Percentiles rank a stretch among this genome's conserved stretches.
Conservation (phyloP, 1,140 invertebrate genomes). For the Heliothis virescens region DNA sequence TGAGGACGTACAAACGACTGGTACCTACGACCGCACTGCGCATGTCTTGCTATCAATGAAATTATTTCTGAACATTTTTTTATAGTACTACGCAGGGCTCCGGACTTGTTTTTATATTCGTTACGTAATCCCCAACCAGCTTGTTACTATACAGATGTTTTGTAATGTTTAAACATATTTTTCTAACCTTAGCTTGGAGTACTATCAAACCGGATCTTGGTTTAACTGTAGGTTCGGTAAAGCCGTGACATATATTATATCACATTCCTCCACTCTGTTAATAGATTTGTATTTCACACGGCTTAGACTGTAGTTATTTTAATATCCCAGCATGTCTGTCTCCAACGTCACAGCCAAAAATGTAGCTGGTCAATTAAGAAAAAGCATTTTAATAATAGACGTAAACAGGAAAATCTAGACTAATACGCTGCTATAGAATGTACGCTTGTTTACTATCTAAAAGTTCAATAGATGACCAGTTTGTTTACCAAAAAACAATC, state of each 20-base stretch:
- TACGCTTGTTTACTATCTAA: constrained; percentile 18
- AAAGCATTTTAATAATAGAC: not conserved
- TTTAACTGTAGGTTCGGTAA: constrained; percentile 27
- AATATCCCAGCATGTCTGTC: too few species aligned
- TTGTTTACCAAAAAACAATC: constrained; percentile 17
- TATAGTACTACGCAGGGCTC: constrained; percentile 40
- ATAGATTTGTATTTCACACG: not conserved
- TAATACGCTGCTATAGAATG: not conserved
- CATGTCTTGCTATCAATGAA: constrained; percentile 50
- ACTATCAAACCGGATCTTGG: constrained; percentile 40
- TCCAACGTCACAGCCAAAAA: too few species aligned
- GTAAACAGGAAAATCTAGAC: too few species aligned
- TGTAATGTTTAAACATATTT: constrained; percentile 39
- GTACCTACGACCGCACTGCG: constrained; percentile 37
- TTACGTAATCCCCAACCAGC: constrained; percentile 36
- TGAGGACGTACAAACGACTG: constrained; percentile 29
- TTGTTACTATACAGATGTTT: constrained; percentile 41
- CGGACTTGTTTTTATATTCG: constrained; percentile 40
- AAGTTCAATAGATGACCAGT: not conserved
- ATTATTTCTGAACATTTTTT: constrained; percentile 49
- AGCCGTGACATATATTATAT: constrained; percentile 6
- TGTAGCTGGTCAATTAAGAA: not conserved
- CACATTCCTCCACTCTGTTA: constrained; percentile 1
- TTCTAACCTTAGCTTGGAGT: constrained; percentile 36
- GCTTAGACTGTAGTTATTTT: not conserved